These are phyloP conservation scores for Tholera decimalis DNA, from an alignment of 2,888 invertebrate species.

Conservation along the genomic window DNA sequence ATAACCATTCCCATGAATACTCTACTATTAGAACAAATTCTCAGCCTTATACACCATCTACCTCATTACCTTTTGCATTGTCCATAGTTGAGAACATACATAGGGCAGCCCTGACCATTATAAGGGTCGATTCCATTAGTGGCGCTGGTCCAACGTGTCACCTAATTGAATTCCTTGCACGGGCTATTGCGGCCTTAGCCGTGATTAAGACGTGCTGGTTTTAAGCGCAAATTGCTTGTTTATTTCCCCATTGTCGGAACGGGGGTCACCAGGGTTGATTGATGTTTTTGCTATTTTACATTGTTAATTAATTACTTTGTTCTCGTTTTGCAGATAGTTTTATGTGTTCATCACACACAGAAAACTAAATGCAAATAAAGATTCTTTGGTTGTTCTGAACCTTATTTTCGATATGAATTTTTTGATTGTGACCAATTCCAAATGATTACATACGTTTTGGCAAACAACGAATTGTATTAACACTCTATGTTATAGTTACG, in stretches of 20 bases:
- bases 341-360: background rate
- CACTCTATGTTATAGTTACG: background rate
- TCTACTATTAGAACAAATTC: background rate
- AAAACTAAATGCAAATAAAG: too few species aligned
- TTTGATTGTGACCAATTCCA: too few species aligned
- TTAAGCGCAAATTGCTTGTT: slow-evolving; percentile 51
- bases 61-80: slow-evolving; percentile 3
- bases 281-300: slow-evolving; percentile 25
- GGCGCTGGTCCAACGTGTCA: slow-evolving; percentile 45
- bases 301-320: slow-evolving; percentile 9
- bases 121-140: slow-evolving; percentile 51
- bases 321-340: background rate
- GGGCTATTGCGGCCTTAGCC: slow-evolving; percentile 41
- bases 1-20: too few species aligned
- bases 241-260: slow-evolving; percentile 39
- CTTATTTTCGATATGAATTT: too few species aligned
- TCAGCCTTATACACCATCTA: background rate
- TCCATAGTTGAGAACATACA: background rate
- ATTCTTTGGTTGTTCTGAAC: too few species aligned
- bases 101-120: slow-evolving; percentile 21
- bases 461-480: too few species aligned
- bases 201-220: slow-evolving; percentile 55
- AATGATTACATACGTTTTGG: too few species aligned
- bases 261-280: slow-evolving; percentile 26
- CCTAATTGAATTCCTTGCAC: slow-evolving; percentile 57